Evolutionary conservation across 2,888 invertebrate genomes (phyloP).

Genomic region (Ceramica pisi): DNA sequence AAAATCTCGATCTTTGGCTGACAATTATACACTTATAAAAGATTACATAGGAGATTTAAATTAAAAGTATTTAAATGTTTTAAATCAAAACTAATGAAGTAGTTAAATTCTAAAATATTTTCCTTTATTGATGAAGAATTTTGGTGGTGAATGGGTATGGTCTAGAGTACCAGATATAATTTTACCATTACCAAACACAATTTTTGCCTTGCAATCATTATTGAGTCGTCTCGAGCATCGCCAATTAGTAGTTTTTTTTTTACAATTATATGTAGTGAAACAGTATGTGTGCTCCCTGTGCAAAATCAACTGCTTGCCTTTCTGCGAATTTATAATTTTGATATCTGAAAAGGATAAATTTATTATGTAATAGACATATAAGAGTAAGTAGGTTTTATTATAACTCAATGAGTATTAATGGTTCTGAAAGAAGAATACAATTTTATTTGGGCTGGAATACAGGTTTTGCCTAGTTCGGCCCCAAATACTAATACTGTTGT

Average conservation of each 20-base stretch:
- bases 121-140: background rate
- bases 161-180: background rate
- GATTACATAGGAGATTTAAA: too few relatives aligned
- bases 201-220: slow-evolving; percentile 15
- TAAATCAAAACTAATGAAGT: too few relatives aligned
- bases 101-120: background rate
- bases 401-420: too few relatives aligned
- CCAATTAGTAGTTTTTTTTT: background rate
- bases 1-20: too few relatives aligned
- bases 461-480: too few relatives aligned
- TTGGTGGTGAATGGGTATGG: slow-evolving; percentile 24
- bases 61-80: too few relatives aligned
- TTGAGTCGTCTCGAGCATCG: background rate
- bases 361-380: too few relatives aligned
- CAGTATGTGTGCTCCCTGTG: background rate
- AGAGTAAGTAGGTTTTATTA: too few relatives aligned
- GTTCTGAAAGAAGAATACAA: too few relatives aligned
- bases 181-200: background rate
- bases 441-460: too few relatives aligned
- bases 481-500: too few relatives aligned
- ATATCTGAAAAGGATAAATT: slow-evolving; percentile 7
- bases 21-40: too few relatives aligned
- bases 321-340: background rate
- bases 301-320: slow-evolving; percentile 10
- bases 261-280: background rate